Evolutionary conservation across 2,113 vertebrate genomes (phyloP).

Genomic region (Eudyptes chrysolophus): DNA sequence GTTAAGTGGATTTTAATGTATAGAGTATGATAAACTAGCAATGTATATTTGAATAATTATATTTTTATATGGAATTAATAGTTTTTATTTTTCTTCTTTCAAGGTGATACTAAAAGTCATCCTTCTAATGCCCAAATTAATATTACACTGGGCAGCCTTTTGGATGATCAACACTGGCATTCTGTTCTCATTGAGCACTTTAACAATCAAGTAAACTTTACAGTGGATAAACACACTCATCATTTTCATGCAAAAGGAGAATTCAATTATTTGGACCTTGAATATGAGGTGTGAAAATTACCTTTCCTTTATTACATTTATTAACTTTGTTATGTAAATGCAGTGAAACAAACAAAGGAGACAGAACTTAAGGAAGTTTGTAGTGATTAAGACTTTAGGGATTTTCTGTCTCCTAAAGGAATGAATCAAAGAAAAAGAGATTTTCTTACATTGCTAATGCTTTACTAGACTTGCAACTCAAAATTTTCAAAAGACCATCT

Average conservation of each 20-base stretch:
- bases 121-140: conserved; percentile 63
- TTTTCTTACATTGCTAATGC: not conserved
- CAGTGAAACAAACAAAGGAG: not conserved
- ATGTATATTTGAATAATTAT: not conserved
- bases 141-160: conserved; percentile 85
- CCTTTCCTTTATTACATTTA: conserved; percentile 47
- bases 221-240: conserved; percentile 86
- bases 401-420: not conserved
- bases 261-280: conserved; percentile 81
- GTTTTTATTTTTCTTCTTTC: conserved; percentile 56
- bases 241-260: conserved; percentile 80
- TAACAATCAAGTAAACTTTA: conserved; percentile 86
- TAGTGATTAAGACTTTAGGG: not conserved
- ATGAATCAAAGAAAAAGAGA: not conserved
- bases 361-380: not conserved
- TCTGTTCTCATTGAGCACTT: conserved; percentile 80
- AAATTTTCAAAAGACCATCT: not conserved
- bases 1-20: not conserved
- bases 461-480: not conserved
- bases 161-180: conserved; percentile 96
- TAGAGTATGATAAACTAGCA: not conserved
- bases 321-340: not conserved
- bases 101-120: conserved; percentile 73
- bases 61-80: conserved; percentile 28
- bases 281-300: conserved; percentile 84